Evolutionary conservation across 2,888 invertebrate species (phyloP), one percentile per base, ranked within the genome.

Genomic region (Tribolium freemani): DNA sequence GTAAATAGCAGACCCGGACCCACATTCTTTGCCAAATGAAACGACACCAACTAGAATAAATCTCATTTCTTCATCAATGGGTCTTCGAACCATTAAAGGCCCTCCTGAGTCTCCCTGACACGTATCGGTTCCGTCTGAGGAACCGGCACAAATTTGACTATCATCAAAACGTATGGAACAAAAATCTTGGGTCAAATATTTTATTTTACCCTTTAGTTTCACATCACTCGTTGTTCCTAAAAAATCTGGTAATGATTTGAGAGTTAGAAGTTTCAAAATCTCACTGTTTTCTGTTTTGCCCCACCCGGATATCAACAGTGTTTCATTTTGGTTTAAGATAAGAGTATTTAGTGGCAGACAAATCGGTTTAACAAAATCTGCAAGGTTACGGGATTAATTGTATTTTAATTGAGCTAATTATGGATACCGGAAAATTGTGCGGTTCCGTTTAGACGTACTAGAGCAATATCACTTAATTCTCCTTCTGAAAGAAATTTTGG

Each of bases 91-190:
- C 93, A 94, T 93, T 1, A 94, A 85, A 0, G 94, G 93, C 0
- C 93, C 93, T 0, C 94, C 94, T 0, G 93, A 93, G 78, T 94
- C 94, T 0, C 94, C 94, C 9, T 87, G 88, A 79, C 94, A 94
- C 0, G 93, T 90, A 79, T 94, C 94, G 78, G 91, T 88, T 1
- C 89, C 89, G 66, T 86, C 88, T 30, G 87, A 87, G 0, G 93
- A 93, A 1, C 94, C 94, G 5, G 93, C 93, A 79, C 93, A 93
- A 0, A 93, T 79, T 77, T 92, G 92, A 16, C 61, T 71, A 8
- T 50, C 13, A 10, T 45, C 58, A 4, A 45, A 3, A 13, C n/a
- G 9, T 1, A 8, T 20, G 8, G 6, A 79, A 79, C 93, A 93
- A 3, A 88, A 84, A 0, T 85, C 79, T 58, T 87, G 88, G 0